Percentiles rank a stretch among this genome's conserved stretches.
These are phyloP conservation scores for Heterodera carotae DNA, from an alignment of 1,140 invertebrate genomes.

Conservation along the genomic window DNA sequence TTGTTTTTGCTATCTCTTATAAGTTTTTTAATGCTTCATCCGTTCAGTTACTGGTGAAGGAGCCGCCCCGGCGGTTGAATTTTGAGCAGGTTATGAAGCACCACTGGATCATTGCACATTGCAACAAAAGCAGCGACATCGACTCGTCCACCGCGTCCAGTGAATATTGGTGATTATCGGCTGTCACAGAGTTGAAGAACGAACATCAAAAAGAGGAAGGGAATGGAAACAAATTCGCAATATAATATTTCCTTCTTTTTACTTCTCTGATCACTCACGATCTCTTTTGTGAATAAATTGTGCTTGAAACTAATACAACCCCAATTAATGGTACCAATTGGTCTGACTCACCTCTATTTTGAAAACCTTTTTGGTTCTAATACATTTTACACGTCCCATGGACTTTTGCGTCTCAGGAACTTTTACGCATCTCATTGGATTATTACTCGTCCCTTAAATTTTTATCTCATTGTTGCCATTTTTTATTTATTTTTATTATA, in stretches of 20 bases:
- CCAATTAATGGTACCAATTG: too few species aligned
- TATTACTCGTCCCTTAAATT: too few species aligned
- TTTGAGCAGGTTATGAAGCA: slow-evolving; percentile 85
- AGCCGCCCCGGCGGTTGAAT: slow-evolving; percentile 83
- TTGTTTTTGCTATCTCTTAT: not conserved
- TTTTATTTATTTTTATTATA: too few species aligned
- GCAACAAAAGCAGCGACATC: not conserved
- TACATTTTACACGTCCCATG: too few species aligned
- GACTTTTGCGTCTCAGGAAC: too few species aligned
- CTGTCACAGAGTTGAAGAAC: too few species aligned
- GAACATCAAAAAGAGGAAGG: too few species aligned
- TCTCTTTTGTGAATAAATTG: slow-evolving; percentile 1
- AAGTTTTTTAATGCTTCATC: not conserved
- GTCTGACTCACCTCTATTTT: too few species aligned
- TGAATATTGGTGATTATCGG: not conserved
- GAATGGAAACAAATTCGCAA: not conserved
- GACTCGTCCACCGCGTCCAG: slow-evolving; percentile 2
- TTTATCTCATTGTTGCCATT: too few species aligned
- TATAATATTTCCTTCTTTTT: not conserved
- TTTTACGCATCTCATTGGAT: too few species aligned
- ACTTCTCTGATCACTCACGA: not conserved
- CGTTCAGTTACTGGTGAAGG: slow-evolving; percentile 79
- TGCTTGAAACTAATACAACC: too few species aligned
- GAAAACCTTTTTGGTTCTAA: too few species aligned
- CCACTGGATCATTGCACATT: slow-evolving; percentile 73